These are phyloP conservation scores for Bellardia pandia DNA, from an alignment of 2,888 invertebrate species.

Conservation along the genomic window DNA sequence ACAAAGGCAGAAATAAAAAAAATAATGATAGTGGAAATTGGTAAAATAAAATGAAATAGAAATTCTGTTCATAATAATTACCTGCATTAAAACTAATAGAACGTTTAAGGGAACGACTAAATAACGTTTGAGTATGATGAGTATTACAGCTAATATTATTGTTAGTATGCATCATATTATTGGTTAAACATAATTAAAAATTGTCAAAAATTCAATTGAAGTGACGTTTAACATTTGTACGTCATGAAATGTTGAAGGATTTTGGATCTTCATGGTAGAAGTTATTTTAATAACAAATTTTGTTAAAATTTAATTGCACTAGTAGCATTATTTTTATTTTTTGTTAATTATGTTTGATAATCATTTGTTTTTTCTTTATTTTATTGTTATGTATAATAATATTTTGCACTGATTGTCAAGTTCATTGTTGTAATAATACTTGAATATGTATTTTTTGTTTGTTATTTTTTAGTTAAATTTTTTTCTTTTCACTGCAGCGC, in stretches of 20 bases:
- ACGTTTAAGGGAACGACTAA: conserved; percentile 72
- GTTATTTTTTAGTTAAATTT: background rate
- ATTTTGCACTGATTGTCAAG: conserved; percentile 50
- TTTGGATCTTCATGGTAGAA: conserved; percentile 22
- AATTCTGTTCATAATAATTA: conserved; percentile 56
- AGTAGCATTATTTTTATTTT: background rate
- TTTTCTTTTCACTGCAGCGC: conserved; percentile 19
- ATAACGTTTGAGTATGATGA: conserved; percentile 54
- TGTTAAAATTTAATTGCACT: background rate
- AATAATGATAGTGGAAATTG: background rate
- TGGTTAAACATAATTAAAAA: conserved; percentile 11
- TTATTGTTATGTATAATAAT: conserved; percentile 25
- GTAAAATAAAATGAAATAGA: background rate
- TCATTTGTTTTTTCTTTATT: background rate
- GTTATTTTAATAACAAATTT: conserved; percentile 24
- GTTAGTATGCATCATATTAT: conserved; percentile 58
- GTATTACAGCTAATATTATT: conserved; percentile 14
- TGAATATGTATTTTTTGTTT: conserved; percentile 40
- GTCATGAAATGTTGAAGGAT: conserved; percentile 20
- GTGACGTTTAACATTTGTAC: conserved; percentile 11
- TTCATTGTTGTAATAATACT: conserved; percentile 62
- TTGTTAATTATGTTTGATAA: conserved; percentile 14
- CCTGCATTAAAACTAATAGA: conserved; percentile 74
- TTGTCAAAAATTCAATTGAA: conserved; percentile 21
- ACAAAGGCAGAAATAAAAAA: background rate